Evolutionary conservation across 2,797 vertebrate species (phyloP).

Genomic region (Hyperoplus immaculatus): DNA sequence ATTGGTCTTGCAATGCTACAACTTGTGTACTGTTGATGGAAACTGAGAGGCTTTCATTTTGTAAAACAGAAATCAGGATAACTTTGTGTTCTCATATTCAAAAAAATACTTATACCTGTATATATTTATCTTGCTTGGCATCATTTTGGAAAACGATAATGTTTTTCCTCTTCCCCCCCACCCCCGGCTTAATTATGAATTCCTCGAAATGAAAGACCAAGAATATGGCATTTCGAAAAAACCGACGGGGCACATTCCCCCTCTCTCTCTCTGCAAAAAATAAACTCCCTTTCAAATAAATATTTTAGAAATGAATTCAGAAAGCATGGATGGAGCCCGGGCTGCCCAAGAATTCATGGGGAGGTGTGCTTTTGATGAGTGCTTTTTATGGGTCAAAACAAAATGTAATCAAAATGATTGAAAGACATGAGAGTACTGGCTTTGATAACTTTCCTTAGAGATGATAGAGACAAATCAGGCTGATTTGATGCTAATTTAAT

Average conservation of each 20-base stretch:
- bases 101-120: too few relatives aligned
- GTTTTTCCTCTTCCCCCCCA: too few relatives aligned
- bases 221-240: background rate
- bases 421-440: background rate
- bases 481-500: conserved; percentile 47
- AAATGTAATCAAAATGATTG: background rate
- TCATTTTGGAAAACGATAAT: too few relatives aligned
- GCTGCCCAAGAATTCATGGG: background rate
- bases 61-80: too few relatives aligned
- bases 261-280: background rate
- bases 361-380: background rate
- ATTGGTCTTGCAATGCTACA: too few relatives aligned
- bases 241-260: background rate
- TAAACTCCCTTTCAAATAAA: background rate
- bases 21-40: too few relatives aligned
- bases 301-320: background rate
- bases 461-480: conserved; percentile 13
- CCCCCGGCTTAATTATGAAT: too few relatives aligned
- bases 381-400: background rate
- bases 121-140: too few relatives aligned
- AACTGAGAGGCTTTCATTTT: too few relatives aligned
- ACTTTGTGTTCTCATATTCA: too few relatives aligned
- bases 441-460: too few relatives aligned
- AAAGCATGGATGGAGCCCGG: background rate
- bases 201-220: background rate